Conservation (phyloP, 2,888 invertebrate species). For the Amblyjoppa fuscipennis region DNA sequence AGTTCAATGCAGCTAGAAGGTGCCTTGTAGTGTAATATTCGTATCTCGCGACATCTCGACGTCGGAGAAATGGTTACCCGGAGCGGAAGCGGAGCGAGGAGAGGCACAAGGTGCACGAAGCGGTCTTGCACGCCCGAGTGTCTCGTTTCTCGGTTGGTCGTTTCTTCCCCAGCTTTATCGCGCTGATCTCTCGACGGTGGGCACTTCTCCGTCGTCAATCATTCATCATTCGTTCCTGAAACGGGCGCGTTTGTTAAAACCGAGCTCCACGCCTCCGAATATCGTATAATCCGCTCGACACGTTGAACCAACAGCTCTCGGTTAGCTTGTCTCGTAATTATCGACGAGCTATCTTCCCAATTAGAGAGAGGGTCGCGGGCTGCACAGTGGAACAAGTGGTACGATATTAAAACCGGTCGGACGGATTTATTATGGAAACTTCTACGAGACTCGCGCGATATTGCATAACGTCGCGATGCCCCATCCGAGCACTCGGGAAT, state of each 20-base stretch:
- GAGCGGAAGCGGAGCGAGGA: conserved; percentile 76
- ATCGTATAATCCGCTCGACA: conserved; percentile 11
- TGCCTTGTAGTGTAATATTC: conserved; percentile 34
- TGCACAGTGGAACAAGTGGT: conserved; percentile 1
- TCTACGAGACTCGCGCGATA: conserved; percentile 8
- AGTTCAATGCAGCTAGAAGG: neutral
- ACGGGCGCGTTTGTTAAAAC: conserved; percentile 54
- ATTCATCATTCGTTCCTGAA: conserved; percentile 58
- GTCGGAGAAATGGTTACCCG: conserved; percentile 76
- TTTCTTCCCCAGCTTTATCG: conserved; percentile 72
- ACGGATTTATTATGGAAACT: conserved; percentile 24
- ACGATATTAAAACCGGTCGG: conserved; percentile 34
- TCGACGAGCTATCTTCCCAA: conserved; percentile 52
- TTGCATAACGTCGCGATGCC: conserved; percentile 45
- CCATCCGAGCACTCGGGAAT: neutral
- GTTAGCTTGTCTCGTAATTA: conserved; percentile 51
- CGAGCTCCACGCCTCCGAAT: conserved; percentile 40
- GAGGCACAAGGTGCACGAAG: conserved; percentile 72
- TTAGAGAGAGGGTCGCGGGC: conserved; percentile 45
- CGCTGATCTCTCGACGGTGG: conserved; percentile 77
- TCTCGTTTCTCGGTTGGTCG: conserved; percentile 76
- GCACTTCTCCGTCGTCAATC: conserved; percentile 70
- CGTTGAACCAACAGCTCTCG: conserved; percentile 7
- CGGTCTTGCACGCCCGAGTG: conserved; percentile 66
- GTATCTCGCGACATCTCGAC: conserved; percentile 60